phyloP scores from a whole-genome alignment of 2,797 vertebrate genomes.

The Florisuga fusca region DNA sequence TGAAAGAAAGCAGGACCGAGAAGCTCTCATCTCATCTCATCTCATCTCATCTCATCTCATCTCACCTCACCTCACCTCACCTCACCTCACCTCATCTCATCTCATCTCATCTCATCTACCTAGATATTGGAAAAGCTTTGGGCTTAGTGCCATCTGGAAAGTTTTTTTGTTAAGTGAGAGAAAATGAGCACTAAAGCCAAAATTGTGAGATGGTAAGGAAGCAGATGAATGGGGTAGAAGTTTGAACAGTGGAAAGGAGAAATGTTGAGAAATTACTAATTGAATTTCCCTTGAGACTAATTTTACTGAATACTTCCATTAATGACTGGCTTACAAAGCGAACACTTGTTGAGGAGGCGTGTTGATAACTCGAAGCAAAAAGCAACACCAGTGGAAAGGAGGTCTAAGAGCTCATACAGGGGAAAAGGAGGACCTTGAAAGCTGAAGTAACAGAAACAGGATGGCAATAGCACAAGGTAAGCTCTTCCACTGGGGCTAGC shows the following conservation, averaged over 20 bases:
- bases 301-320: not conserved
- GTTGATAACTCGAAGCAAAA: not conserved
- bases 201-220: not conserved
- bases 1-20: not conserved
- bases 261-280: not conserved
- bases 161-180: not conserved
- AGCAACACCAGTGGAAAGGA: not conserved
- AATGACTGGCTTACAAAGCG: not conserved
- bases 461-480: not conserved
- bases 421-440: not conserved
- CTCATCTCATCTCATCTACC: not conserved
- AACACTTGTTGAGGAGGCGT: not conserved
- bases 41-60: too few species aligned
- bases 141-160: not conserved
- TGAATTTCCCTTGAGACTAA: not conserved
- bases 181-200: not conserved
- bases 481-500: not conserved
- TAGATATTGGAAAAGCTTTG: not conserved
- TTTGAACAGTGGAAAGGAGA: not conserved
- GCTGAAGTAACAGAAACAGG: not conserved
- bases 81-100: too few species aligned
- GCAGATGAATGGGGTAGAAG: not conserved
- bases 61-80: too few species aligned
- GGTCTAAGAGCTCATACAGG: not conserved
- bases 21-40: not conserved